Evolutionary conservation across 2,888 invertebrate genomes (phyloP), one percentile per base, ranked within the genome.

Genomic region (Chloroclystis v-ata): DNA sequence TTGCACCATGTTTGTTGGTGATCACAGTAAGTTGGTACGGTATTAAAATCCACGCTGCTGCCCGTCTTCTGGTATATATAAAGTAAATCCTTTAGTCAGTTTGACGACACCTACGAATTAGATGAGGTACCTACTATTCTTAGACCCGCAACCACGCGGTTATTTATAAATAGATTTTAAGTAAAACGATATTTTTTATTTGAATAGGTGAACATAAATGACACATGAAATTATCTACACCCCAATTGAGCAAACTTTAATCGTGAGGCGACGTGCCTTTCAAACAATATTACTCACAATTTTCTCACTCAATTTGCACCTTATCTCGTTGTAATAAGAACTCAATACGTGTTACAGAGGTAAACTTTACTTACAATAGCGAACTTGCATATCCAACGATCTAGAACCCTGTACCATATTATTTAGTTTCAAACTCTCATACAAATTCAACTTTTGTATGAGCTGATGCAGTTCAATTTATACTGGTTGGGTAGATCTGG

Each of bases 211-310:
- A 50, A 50, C 66, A 70, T 70, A 65, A 70, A 69, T 70, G 71
- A 71, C 69, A 65, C 67, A 67, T 62, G 37, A 63, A 68, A 71
- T 67, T 69, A 72, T 65, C 61, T 61, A 63, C 62, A 69, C 67
- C 68, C 63, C 59, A 61, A 69, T 67, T 70, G 65, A 61, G 62
- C 58, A 56, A 66, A 65, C 65, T 67, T 67, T 69, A 68, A 72
- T 71, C 72, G 68, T 57, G 58, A 63, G 58, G 62, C 52, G 56
- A 72, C 72, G 72, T 72, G 72, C 69, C 67, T 62, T 47, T 52
- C 14, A 42, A 62, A 60, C 68, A 49, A 67, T 44, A 48, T 61
- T 64, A 59, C 47, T 29, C 20, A 38, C 1, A 6, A 35, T 42
- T 49, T 42, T 47, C 20, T 39, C 49, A 61, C 59, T 40, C 55